phyloP scores from a whole-genome alignment of 92 coral and sea anemone genomes.

The Epizoanthus stellaris region DNA sequence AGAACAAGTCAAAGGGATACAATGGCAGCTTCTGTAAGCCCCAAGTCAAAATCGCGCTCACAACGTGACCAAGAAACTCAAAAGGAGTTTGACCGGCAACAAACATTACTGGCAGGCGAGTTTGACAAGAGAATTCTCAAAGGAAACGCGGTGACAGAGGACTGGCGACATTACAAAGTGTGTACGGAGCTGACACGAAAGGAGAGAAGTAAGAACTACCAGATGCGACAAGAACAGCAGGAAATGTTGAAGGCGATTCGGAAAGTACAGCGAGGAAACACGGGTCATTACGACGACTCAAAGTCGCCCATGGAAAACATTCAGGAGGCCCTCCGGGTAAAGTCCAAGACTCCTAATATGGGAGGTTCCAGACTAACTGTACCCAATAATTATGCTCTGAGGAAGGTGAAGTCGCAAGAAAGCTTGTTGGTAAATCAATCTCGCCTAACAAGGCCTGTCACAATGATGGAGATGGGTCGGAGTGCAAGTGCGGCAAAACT shows the following conservation, averaged over 20 bases:
- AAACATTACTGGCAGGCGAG: slow-evolving; percentile 70
- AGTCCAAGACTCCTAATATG: slow-evolving; percentile 65
- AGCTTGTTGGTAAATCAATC: slow-evolving; percentile 17
- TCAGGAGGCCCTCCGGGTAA: slow-evolving; percentile 70
- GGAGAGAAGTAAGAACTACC: slow-evolving; percentile 66
- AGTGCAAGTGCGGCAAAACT: neutral
- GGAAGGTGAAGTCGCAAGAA: slow-evolving; percentile 75
- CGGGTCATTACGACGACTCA: slow-evolving; percentile 84
- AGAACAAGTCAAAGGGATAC: neutral
- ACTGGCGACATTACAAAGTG: slow-evolving; percentile 67
- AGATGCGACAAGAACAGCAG: slow-evolving; percentile 60
- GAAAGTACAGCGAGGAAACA: slow-evolving; percentile 70
- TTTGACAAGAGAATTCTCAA: slow-evolving; percentile 74
- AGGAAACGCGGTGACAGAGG: slow-evolving; percentile 82
- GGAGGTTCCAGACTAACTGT: slow-evolving; percentile 58
- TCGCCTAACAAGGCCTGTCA: neutral
- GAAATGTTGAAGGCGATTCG: slow-evolving; percentile 72
- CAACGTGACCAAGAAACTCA: slow-evolving; percentile 55
- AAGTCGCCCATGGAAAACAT: slow-evolving; percentile 82
- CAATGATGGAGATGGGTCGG: neutral
- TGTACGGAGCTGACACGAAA: slow-evolving; percentile 64
- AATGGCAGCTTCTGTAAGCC: slow-evolving; percentile 30
- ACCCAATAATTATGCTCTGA: slow-evolving; percentile 49
- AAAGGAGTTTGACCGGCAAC: slow-evolving; percentile 79
- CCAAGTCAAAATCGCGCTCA: slow-evolving; percentile 1